Conservation (phyloP, 1,140 invertebrate species). For the Drosophila littoralis region DNA sequence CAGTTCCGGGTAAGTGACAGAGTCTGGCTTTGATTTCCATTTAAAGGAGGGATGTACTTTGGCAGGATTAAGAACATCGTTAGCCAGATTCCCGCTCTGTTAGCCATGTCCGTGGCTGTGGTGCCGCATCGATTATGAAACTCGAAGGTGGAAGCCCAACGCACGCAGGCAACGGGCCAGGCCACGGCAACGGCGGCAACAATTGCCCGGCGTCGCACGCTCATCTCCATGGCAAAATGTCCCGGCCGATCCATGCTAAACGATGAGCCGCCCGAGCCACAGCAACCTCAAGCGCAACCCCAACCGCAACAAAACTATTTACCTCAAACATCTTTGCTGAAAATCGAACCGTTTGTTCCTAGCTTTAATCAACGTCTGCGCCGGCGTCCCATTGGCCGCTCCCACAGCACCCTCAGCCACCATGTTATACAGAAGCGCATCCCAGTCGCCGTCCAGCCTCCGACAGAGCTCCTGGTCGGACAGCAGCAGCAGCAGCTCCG, state of each 20-base stretch:
- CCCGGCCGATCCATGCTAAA: slow-evolving; percentile 62
- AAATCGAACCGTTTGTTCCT: slow-evolving; percentile 87
- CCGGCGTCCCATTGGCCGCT: slow-evolving; percentile 85
- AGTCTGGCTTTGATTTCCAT: not conserved
- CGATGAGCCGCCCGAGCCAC: slow-evolving; percentile 53
- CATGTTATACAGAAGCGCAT: slow-evolving; percentile 54
- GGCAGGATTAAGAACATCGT: not conserved
- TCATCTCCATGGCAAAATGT: slow-evolving; percentile 76
- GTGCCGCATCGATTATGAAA: slow-evolving; percentile 70
- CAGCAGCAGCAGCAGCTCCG: slow-evolving; percentile 41
- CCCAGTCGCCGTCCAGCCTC: slow-evolving; percentile 21
- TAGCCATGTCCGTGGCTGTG: slow-evolving; percentile 46
- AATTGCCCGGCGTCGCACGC: slow-evolving; percentile 62
- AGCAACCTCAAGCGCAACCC: slow-evolving; percentile 27
- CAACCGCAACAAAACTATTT: slow-evolving; percentile 74
- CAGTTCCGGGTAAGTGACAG: not conserved
- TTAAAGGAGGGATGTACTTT: not conserved
- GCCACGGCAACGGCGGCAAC: slow-evolving; percentile 49
- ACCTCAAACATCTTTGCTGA: slow-evolving; percentile 86
- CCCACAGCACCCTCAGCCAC: slow-evolving; percentile 85
- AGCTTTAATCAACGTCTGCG: slow-evolving; percentile 84
- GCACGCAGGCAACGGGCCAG: slow-evolving; percentile 58
- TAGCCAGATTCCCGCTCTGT: slow-evolving; percentile 44
- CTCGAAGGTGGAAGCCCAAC: slow-evolving; percentile 68
- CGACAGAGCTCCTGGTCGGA: slow-evolving; percentile 18